Conservation (phyloP, 1,140 invertebrate species). For the Calosoma granatense region DNA sequence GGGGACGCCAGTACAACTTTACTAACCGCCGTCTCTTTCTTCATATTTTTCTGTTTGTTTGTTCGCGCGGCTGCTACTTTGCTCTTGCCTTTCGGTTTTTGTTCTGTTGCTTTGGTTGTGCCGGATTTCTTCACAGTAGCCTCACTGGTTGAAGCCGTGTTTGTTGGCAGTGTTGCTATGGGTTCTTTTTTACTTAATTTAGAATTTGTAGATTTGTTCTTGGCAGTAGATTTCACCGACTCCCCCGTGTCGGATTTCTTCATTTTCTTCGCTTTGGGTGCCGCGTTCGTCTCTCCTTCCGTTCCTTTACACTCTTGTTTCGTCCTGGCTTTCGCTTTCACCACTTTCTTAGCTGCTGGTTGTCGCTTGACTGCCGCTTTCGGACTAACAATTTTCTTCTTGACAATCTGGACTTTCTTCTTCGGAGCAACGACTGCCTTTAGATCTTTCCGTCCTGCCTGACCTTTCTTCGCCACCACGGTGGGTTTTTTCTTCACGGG, state of each 20-base stretch:
- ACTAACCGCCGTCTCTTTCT: too few species aligned
- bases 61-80: too few species aligned
- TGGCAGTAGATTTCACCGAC: background rate
- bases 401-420: background rate
- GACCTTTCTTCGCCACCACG: background rate
- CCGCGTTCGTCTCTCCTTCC: background rate
- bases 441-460: background rate
- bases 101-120: too few species aligned
- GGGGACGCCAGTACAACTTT: too few species aligned
- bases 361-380: background rate
- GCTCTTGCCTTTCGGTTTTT: too few species aligned
- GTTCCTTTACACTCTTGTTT: background rate
- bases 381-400: background rate
- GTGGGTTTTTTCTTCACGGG: background rate
- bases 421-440: too few species aligned
- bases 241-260: background rate
- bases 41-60: too few species aligned
- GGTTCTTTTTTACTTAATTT: too few species aligned
- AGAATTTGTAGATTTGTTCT: background rate
- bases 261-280: background rate
- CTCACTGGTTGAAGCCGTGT: too few species aligned
- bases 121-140: too few species aligned
- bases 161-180: background rate
- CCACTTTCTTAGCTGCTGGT: background rate
- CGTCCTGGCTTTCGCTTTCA: background rate